Evolutionary conservation across 2,113 vertebrate genomes (phyloP).

Genomic region (Andinoacara biseriatus): DNA sequence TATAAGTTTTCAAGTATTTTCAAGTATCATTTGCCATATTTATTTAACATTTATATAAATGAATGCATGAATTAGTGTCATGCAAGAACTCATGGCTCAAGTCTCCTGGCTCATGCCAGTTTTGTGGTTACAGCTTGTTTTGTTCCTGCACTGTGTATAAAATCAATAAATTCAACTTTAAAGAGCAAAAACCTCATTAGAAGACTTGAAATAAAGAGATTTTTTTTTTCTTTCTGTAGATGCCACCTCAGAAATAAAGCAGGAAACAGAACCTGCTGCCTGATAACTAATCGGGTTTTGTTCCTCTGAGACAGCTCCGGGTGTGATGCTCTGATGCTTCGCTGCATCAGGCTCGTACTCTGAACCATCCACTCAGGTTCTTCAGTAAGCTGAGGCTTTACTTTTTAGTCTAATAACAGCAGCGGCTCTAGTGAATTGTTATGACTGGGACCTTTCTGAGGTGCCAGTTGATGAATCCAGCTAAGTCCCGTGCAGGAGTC

Average conservation of each 20-base stretch:
- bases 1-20: not conserved
- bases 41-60: not conserved
- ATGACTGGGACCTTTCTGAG: slow-evolving; percentile 36
- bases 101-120: not conserved
- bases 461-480: slow-evolving; percentile 43
- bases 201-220: not conserved
- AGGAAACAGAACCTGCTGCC: slow-evolving; percentile 13
- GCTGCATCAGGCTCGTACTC: slow-evolving; percentile 22
- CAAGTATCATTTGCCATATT: not conserved
- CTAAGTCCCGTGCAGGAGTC: slow-evolving; percentile 32
- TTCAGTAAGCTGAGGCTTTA: slow-evolving; percentile 17
- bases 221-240: not conserved
- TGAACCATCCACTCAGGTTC: slow-evolving; percentile 19
- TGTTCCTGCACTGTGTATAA: not conserved
- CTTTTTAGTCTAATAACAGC: slow-evolving; percentile 59
- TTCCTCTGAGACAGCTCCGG: not conserved
- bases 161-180: not conserved
- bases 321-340: slow-evolving; percentile 29
- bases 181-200: not conserved
- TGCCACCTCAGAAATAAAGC: slow-evolving; percentile 22
- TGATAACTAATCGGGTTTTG: slow-evolving; percentile 29
- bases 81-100: not conserved
- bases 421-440: slow-evolving; percentile 32
- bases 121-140: not conserved
- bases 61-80: not conserved